Evolutionary conservation across 2,113 vertebrate species (phyloP).

Genomic region (Blennius ocellaris): DNA sequence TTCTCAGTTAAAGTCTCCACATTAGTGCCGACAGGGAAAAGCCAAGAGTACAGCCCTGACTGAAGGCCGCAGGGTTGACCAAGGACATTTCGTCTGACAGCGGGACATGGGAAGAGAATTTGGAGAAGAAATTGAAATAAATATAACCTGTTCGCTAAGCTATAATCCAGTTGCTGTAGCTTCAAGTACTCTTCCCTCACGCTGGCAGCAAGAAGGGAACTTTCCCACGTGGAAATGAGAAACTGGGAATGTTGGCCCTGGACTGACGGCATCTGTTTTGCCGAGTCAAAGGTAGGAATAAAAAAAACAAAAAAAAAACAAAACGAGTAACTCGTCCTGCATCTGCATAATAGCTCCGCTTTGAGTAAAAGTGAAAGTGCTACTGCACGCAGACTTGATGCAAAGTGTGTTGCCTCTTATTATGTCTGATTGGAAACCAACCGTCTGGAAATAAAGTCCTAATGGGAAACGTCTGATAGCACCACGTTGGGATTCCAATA

Average conservation of each 20-base stretch:
- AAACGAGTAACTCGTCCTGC: slow-evolving; percentile 30
- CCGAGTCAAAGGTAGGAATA: slow-evolving; percentile 47
- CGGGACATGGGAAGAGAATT: slow-evolving; percentile 53
- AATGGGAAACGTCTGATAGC: slow-evolving; percentile 35
- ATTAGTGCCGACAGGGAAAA: not conserved
- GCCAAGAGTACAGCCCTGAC: slow-evolving; percentile 15
- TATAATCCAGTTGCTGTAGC: slow-evolving; percentile 72
- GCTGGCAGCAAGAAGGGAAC: slow-evolving; percentile 75
- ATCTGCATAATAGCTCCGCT: slow-evolving; percentile 39
- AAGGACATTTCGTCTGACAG: slow-evolving; percentile 64
- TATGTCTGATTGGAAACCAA: not conserved
- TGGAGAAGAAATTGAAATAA: slow-evolving; percentile 58
- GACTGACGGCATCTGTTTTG: slow-evolving; percentile 79
- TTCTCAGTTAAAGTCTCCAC: not conserved
- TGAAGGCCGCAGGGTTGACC: slow-evolving; percentile 31
- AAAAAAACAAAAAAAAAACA: slow-evolving; percentile 5
- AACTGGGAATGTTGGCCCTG: slow-evolving; percentile 79
- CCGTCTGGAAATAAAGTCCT: slow-evolving; percentile 12
- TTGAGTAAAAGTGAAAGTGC: slow-evolving; percentile 15
- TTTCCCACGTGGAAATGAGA: slow-evolving; percentile 81
- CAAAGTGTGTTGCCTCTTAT: not conserved
- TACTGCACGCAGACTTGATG: not conserved
- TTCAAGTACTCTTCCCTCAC: slow-evolving; percentile 57
- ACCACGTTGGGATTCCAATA: slow-evolving; percentile 19
- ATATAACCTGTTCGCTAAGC: slow-evolving; percentile 73